Evolutionary conservation across 2,113 vertebrate species (phyloP).

Genomic region (Sprattus sprattus): DNA sequence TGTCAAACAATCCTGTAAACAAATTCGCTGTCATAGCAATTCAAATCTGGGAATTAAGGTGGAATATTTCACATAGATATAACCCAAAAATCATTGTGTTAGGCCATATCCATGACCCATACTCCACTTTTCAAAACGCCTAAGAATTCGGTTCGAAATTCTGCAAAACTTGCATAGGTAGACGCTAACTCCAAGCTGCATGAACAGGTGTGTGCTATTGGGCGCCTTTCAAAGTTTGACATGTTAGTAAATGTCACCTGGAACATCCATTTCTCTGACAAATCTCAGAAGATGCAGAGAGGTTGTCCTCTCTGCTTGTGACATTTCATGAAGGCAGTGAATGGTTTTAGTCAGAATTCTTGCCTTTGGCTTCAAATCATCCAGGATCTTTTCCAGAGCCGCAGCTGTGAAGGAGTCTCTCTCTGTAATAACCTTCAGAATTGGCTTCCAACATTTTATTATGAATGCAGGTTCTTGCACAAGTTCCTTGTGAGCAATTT

Average conservation of each 20-base stretch:
- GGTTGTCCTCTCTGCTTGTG: constrained; percentile 8
- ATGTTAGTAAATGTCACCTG: constrained; percentile 26
- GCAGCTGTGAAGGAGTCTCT: constrained; percentile 20
- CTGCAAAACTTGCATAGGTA: constrained; percentile 21
- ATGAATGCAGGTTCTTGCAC: constrained; percentile 31
- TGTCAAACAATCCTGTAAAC: no score
- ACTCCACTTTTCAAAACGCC: constrained; percentile 35
- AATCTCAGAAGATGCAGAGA: constrained; percentile 33
- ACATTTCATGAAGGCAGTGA: constrained; percentile 22
- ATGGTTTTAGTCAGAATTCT: background rate
- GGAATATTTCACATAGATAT: no score
- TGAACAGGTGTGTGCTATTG: constrained; percentile 35
- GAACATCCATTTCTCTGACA: constrained; percentile 28
- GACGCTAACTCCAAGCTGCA: constrained; percentile 29
- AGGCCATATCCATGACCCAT: constrained; percentile 34
- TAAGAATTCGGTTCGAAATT: constrained; percentile 35
- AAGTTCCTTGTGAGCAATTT: constrained; percentile 35
- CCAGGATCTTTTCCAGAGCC: background rate
- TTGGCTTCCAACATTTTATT: constrained; percentile 37
- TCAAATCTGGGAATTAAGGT: no score
- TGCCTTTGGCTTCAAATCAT: background rate
- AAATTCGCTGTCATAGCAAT: no score
- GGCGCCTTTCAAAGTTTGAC: constrained; percentile 23
- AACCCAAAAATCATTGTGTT: no score
- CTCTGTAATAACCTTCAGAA: constrained; percentile 24